Evolutionary conservation across 2,797 vertebrate species (phyloP), one percentile per base, ranked within the genome.

Genomic region (Amblyopsis hoosieri): DNA sequence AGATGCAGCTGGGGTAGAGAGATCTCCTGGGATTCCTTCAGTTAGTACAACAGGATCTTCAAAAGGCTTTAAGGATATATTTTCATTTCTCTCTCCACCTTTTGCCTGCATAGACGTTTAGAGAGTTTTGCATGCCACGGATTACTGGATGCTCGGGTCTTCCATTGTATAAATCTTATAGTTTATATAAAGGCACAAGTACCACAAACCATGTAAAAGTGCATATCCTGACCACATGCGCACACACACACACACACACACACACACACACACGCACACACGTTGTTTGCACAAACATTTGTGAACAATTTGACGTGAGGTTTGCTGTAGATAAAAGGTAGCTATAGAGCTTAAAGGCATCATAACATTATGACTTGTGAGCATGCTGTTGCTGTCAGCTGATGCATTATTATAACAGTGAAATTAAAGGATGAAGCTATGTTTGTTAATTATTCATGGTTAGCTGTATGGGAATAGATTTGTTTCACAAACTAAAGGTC

Each of bases 1-100:
- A 74, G 64, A 71, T 67, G 74, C 80, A 74, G 76, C 59, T 77
- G 79, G 72, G 82, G 74, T 67, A 19, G 23, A 62, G 51, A 56
- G 48, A 51, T 51, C 50, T 51, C 11, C 37, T 61, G 61, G 33
- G 72, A 73, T 82, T 82, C 86, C 66, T 71, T 60, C 75, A 68
- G 79, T 65, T 48, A 45, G 23, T 60, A 66, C 66, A 70, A 78
- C 68, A 69, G 17, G 64, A 10, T 0, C 9, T 15, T 17, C 17
- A 10, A 51, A 14, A 17, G 0, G 23, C 23, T 23, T 23, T 23
- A 17, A 15, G 10, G 14, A 51, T 51, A 19, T 17, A 9, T 17
- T 17, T 23, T 11, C 4, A 37, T 12, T 14, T 49, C n/a, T 51
- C 4, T 51, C 50, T 51, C 50, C 3, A 14, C 11, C 8, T 14